Base-by-base conservation (phyloP, 2,113 vertebrate species). In the Cyrtonyx montezumae region DNA sequence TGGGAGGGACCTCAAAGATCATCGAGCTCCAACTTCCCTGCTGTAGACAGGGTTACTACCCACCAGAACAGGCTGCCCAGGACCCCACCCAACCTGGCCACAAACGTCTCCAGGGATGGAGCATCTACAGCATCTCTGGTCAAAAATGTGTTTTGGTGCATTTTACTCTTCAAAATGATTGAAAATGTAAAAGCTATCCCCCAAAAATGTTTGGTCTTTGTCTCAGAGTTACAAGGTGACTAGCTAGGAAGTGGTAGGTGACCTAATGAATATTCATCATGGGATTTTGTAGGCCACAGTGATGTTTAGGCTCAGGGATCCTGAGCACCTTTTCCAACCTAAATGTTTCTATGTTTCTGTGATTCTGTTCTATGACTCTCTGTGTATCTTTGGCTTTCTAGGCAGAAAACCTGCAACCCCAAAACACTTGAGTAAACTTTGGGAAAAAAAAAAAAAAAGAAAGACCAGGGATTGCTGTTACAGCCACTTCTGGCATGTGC, bases 161-260 rank as follows among this genome's bases (percentile, higher is more conserved):
- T 88, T 62, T 71, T 36, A 28, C 14, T 78, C 8, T 51, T 6
- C 2, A 75, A 62, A 91, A 36, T 30, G 23, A 23, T n/a, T n/a
- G 40, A 69, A 28, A 77, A 88, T 23, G 4, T 59, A 30, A 36
- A 71, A 55, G 18, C 4, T n/a, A 6, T 25, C 8, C 23, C 36
- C 8, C 1, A 13, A 32, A 42, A 28, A 0, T 34, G 11, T 28
- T 63, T 19, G 25, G 48, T 34, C 8, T 67, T 59, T 69, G 48
- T 65, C 23, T 73, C 42, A 67, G 51, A 84, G 30, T 21, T 21
- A 61, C 5, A 36, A 49, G 32, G 13, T 45, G 23, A 14, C 79
- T 8, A n/a, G 4, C 10, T 22, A 20, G 10, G 53, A 36, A 19
- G 25, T 0, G 0, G 36, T 18, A 45, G 17, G 46, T 11, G 34